Conservation (phyloP, 2,888 invertebrate species). For the Melanostoma scalare region DNA sequence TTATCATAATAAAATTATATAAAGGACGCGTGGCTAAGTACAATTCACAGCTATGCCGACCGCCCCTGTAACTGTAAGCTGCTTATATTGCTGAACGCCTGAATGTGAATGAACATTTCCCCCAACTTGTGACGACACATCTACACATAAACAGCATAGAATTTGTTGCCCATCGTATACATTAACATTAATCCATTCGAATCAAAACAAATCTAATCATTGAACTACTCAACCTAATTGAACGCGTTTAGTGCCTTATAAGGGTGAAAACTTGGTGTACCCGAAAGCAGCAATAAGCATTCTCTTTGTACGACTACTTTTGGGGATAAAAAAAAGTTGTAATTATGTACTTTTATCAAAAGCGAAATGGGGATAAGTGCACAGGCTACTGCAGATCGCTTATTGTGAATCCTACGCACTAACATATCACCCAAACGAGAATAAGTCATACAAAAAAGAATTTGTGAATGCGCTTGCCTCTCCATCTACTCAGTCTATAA, state of each 20-base stretch:
- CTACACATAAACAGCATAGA: conserved; percentile 11
- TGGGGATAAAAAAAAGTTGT: conserved; percentile 63
- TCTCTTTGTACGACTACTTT: conserved; percentile 27
- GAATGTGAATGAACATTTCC: conserved; percentile 35
- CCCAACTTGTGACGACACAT: conserved; percentile 1
- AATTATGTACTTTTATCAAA: conserved; percentile 55
- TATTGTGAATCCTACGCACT: conserved; percentile 42
- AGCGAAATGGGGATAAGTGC: conserved; percentile 16
- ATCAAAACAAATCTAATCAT: conserved; percentile 69
- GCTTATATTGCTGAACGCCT: conserved; percentile 35
- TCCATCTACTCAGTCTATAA: conserved; percentile 57
- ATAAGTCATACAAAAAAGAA: conserved; percentile 24
- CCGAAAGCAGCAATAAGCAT: conserved; percentile 45
- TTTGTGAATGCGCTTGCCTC: conserved; percentile 34
- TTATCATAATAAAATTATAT: conserved; percentile 71
- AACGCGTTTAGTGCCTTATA: conserved; percentile 65
- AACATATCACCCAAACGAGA: conserved; percentile 44
- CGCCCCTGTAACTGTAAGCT: conserved; percentile 21
- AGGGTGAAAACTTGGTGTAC: conserved; percentile 43
- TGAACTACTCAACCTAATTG: conserved; percentile 70
- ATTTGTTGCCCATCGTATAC: conserved; percentile 41
- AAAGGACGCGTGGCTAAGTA: conserved; percentile 72
- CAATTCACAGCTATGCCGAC: conserved; percentile 55
- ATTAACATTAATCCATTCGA: conserved; percentile 44
- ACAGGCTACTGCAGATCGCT: conserved; percentile 1